Percentiles rank a stretch among this genome's conserved stretches.
Evolutionary conservation across 2,797 vertebrate species (phyloP).

Genomic region (Falco cherrug): DNA sequence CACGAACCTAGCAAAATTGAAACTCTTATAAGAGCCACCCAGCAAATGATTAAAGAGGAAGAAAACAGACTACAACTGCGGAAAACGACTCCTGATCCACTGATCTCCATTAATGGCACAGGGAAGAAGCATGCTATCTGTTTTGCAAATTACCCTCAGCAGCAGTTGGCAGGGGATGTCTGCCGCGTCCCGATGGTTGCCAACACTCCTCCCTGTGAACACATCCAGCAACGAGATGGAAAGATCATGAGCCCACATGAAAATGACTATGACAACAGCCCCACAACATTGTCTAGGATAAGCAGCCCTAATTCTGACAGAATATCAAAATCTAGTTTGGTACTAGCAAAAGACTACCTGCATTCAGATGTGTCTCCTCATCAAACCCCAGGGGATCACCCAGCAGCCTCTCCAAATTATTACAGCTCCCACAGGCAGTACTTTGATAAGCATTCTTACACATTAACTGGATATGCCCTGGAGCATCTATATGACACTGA

Average conservation of each 20-base stretch:
- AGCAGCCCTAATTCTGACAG: conserved; percentile 88
- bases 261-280: conserved; percentile 87
- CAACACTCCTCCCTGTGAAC: conserved; percentile 82
- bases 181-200: conserved; percentile 81
- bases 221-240: conserved; percentile 83
- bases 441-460: conserved; percentile 93
- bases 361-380: conserved; percentile 87
- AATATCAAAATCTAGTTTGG: conserved; percentile 84
- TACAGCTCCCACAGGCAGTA: conserved; percentile 89
- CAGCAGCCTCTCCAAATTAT: conserved; percentile 81
- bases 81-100: conserved; percentile 80
- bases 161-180: conserved; percentile 80
- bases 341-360: conserved; percentile 89
- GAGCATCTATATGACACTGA: conserved; percentile 94
- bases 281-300: conserved; percentile 86
- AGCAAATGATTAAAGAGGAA: conserved; percentile 98
- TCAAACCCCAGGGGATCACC: conserved; percentile 82
- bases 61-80: conserved; percentile 86
- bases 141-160: conserved; percentile 86
- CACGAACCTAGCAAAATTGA: conserved; percentile 95
- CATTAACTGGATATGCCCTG: conserved; percentile 91
- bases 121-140: conserved; percentile 85
- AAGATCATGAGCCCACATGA: conserved; percentile 87
- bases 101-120: conserved; percentile 85
- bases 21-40: conserved; percentile 92